These are phyloP conservation scores for Psylliodes chrysocephalus DNA, from an alignment of 2,888 invertebrate genomes.

Conservation along the genomic window DNA sequence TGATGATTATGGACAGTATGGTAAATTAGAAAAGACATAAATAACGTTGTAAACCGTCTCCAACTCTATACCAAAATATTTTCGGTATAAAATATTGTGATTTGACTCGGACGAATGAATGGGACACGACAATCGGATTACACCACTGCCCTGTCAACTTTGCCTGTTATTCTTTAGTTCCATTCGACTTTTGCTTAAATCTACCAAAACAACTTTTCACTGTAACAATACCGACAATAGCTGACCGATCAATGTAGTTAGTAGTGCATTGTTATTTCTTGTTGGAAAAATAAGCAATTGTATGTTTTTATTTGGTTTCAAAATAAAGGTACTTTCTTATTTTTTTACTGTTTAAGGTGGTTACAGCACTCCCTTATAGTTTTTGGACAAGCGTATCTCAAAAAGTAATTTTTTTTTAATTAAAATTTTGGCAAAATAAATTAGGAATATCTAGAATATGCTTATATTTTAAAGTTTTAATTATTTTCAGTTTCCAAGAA, in stretches of 20 bases:
- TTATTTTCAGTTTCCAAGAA: too few relatives aligned
- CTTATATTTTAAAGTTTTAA: too few relatives aligned
- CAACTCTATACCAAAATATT: slow-evolving; percentile 1
- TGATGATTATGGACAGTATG: neutral
- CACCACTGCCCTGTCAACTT: slow-evolving; percentile 44
- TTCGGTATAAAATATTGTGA: slow-evolving; percentile 11
- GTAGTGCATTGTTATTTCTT: neutral
- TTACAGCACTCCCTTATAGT: too few relatives aligned
- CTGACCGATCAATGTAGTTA: neutral
- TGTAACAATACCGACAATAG: slow-evolving; percentile 1
- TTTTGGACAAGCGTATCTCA: too few relatives aligned
- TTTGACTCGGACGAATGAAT: slow-evolving; percentile 38
- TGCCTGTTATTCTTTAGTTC: slow-evolving; percentile 35
- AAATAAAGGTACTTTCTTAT: too few relatives aligned
- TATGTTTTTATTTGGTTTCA: neutral
- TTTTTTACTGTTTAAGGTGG: too few relatives aligned
- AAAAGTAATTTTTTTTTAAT: too few relatives aligned
- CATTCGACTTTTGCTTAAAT: slow-evolving; percentile 26
- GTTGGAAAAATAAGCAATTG: neutral
- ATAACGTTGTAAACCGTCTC: too few relatives aligned
- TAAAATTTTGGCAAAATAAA: too few relatives aligned
- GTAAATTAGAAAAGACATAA: too few relatives aligned
- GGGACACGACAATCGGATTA: slow-evolving; percentile 48
- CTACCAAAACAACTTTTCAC: slow-evolving; percentile 18
- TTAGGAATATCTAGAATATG: too few relatives aligned